Conservation (phyloP, 2,888 invertebrate genomes). For the Theodoxus fluviatilis region DNA sequence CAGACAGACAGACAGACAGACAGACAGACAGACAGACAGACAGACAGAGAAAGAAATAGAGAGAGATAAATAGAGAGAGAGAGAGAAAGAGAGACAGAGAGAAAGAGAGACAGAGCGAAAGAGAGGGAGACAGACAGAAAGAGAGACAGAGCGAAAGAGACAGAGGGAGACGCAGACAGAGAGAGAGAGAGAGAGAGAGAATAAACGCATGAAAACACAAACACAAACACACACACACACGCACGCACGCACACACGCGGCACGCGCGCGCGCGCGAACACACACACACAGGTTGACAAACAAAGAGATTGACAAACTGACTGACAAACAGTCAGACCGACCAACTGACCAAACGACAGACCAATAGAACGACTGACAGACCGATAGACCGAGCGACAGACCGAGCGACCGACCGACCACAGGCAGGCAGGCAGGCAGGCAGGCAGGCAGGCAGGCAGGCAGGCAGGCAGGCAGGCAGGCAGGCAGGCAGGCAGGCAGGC, state of each 20-base stretch:
- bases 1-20: background rate
- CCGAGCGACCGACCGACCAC: background rate
- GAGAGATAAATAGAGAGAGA: background rate
- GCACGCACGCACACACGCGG: background rate
- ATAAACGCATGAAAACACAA: no score
- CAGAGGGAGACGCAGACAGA: slow-evolving; percentile 7
- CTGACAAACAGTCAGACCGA: no score
- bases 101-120: slow-evolving; percentile 5
- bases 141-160: background rate
- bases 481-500: background rate
- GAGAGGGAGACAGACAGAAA: slow-evolving; percentile 3
- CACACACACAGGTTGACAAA: no score
- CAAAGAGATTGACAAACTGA: no score
- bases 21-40: background rate
- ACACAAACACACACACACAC: background rate
- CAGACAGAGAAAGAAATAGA: background rate
- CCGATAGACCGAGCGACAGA: background rate
- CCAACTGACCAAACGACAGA: background rate
- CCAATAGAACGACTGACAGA: background rate
- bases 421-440: background rate
- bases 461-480: background rate
- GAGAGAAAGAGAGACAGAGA: slow-evolving; percentile 2
- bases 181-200: background rate
- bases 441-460: background rate
- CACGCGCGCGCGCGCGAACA: background rate